These are phyloP conservation scores for Semnornis frantzii DNA, from an alignment of 2,113 vertebrate genomes.

Conservation along the genomic window DNA sequence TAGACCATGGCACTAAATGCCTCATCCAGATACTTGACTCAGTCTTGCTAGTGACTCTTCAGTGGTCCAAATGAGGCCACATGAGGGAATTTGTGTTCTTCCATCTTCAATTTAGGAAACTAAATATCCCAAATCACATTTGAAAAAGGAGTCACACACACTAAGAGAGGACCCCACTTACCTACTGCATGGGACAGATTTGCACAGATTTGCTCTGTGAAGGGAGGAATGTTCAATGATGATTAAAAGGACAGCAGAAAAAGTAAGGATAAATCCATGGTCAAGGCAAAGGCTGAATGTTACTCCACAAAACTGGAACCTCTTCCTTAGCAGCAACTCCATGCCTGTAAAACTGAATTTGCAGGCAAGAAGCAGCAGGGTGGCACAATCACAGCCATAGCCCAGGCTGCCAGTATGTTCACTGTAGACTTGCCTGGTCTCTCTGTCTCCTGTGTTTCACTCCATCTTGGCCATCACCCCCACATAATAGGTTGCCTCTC, in stretches of 20 bases:
- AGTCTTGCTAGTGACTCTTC: neutral
- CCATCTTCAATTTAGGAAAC: neutral
- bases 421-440: neutral
- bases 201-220: neutral
- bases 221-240: neutral
- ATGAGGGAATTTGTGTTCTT: neutral
- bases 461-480: neutral
- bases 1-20: too few relatives aligned
- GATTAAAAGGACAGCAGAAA: neutral
- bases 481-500: neutral
- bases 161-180: neutral
- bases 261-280: neutral
- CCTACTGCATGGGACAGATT: neutral
- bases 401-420: neutral
- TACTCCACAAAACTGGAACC: neutral
- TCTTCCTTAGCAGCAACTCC: neutral
- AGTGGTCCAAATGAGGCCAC: neutral
- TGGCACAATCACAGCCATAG: neutral
- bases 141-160: neutral
- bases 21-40: neutral
- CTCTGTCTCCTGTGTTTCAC: neutral
- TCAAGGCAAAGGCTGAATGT: neutral
- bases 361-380: neutral
- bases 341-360: neutral
- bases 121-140: neutral